Evolutionary conservation across 2,113 vertebrate species (phyloP).

Genomic region (Nothocercus julius): DNA sequence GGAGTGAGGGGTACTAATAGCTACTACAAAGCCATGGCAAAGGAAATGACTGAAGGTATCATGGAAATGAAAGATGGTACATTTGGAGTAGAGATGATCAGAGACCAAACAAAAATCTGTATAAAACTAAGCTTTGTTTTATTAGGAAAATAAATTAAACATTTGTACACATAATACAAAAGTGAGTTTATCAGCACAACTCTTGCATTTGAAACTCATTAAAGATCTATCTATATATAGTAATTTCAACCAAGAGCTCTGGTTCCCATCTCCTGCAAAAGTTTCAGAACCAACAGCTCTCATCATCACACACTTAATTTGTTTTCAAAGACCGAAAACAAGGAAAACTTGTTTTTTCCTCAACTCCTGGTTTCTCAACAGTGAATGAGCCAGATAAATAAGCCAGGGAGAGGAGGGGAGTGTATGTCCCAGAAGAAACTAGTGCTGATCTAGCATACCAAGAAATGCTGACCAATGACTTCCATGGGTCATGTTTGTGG

Average conservation of each 20-base stretch:
- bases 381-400: not conserved
- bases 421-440: constrained; percentile 24
- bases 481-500: constrained; percentile 37
- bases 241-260: not conserved
- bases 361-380: constrained; percentile 12
- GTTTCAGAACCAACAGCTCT: not conserved
- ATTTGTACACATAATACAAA: not conserved
- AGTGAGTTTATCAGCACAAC: not conserved
- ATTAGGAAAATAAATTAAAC: not conserved
- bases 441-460: constrained; percentile 50
- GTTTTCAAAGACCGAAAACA: not conserved
- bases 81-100: not conserved
- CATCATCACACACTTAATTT: not conserved
- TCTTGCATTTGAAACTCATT: not conserved
- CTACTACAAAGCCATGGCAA: not conserved
- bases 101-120: not conserved
- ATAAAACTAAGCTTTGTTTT: not conserved
- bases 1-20: not conserved
- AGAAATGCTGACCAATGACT: constrained; percentile 60
- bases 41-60: not conserved
- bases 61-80: accelerated
- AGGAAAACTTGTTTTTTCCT: constrained; percentile 11
- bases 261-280: not conserved
- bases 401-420: not conserved
- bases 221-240: not conserved